phyloP scores from a whole-genome alignment of 92 coral and sea anemone species.

The Parazoanthus swiftii region DNA sequence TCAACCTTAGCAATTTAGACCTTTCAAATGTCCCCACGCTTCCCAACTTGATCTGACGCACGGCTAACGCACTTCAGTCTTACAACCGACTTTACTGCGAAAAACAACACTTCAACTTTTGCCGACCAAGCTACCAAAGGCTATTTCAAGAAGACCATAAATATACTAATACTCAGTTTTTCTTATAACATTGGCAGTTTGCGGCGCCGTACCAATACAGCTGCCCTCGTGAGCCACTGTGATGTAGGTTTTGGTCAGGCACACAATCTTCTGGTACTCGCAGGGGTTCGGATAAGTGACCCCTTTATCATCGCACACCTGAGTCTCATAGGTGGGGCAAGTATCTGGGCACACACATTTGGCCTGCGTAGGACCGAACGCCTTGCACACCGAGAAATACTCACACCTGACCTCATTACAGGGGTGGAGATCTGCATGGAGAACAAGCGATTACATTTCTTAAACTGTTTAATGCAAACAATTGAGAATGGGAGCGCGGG shows the following conservation, averaged over 20 bases:
- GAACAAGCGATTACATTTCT: background rate
- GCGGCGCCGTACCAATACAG: slow-evolving; percentile 57
- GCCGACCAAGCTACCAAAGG: too few species aligned
- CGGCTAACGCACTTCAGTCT: too few species aligned
- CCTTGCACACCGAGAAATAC: slow-evolving; percentile 49
- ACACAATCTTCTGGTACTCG: slow-evolving; percentile 46
- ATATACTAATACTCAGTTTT: too few species aligned
- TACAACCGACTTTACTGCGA: too few species aligned
- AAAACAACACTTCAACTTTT: too few species aligned
- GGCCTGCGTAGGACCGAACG: slow-evolving; percentile 37
- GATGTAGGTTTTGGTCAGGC: slow-evolving; percentile 36
- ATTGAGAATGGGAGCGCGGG: background rate
- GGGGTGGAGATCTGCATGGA: slow-evolving; percentile 66
- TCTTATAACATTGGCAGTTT: background rate
- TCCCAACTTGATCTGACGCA: too few species aligned
- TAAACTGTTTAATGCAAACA: too few species aligned
- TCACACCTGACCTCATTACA: slow-evolving; percentile 55
- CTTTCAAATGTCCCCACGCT: too few species aligned
- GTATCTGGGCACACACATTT: slow-evolving; percentile 56
- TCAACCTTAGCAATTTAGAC: too few species aligned
- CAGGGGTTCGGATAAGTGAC: slow-evolving; percentile 60
- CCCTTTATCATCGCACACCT: slow-evolving; percentile 54
- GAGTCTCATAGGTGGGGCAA: slow-evolving; percentile 47
- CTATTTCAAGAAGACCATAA: too few species aligned
- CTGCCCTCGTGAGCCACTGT: slow-evolving; percentile 56